These are phyloP conservation scores for Leucophenga varia DNA, from an alignment of 1,140 invertebrate species.

Conservation along the genomic window DNA sequence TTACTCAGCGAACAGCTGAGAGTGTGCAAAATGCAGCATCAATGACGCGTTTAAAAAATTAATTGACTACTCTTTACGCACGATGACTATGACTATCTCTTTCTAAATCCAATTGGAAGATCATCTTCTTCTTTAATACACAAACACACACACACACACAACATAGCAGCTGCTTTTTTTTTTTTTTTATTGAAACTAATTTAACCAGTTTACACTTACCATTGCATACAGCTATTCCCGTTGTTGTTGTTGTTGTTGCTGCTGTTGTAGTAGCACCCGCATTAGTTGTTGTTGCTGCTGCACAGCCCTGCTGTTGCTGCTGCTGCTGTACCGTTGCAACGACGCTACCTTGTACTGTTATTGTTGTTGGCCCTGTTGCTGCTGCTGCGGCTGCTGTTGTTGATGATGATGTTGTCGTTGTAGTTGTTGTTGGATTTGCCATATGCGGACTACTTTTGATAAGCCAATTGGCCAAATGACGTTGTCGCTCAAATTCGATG, in stretches of 20 bases:
- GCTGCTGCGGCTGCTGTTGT: constrained; percentile 15
- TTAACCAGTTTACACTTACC: constrained; percentile 30
- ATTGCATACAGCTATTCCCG: constrained; percentile 35
- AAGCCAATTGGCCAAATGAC: constrained; percentile 56
- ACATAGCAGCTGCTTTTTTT: no score
- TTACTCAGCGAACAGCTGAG: no score
- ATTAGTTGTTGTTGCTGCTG: constrained; percentile 34
- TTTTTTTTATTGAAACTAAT: constrained; percentile 3
- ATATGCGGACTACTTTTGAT: constrained; percentile 54
- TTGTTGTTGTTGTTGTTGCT: neutral
- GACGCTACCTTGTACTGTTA: constrained; percentile 17
- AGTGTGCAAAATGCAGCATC: no score
- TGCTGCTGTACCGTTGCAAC: constrained; percentile 14
- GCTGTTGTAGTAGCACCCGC: constrained; percentile 2
- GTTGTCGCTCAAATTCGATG: constrained; percentile 55
- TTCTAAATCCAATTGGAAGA: no score
- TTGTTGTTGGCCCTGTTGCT: constrained; percentile 8
- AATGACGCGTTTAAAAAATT: no score
- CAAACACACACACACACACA: constrained; percentile 1
- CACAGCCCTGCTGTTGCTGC: constrained; percentile 23
- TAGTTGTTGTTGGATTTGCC: constrained; percentile 30
- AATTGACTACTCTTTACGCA: no score
- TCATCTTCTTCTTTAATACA: no score
- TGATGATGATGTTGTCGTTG: constrained; percentile 13
- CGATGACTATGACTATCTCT: no score